Evolutionary conservation across 1,140 invertebrate species (phyloP), one percentile per base, ranked within the genome.

Genomic region (Drosophila kepulauana): DNA sequence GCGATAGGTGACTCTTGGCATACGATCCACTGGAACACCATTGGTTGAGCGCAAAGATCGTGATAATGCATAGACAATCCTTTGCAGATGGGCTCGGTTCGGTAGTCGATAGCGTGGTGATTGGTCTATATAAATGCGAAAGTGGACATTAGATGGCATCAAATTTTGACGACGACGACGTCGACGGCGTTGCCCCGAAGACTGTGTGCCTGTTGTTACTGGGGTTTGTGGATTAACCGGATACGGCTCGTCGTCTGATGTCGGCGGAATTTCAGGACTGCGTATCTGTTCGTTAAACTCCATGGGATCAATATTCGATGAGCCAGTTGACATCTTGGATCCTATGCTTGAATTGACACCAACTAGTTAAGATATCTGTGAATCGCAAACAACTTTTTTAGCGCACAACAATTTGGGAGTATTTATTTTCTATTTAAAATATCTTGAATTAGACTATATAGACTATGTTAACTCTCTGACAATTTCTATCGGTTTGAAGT

Each of bases 301-400:
- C 5, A 1, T n/a, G 49, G 68, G 68, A 41, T 71, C 68, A 2
- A 71, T 48, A 6, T 25, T 38, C 3, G 68, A 71, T 33, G 68
- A 71, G 30, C 61, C 68, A 3, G 67, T 33, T 4, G 59, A 63
- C 67, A 70, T 70, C 13, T 51, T 52, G 10, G 43, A 16, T 35
- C 15, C 57, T 33, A 0, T 43, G 6, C 6, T 20, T 25, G 46
- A 49, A 20, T 25, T 49, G 6, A 2, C 11, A 5, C 48, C 16
- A 16, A 11, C 5, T 11, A 28, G 7, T 3, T 41, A 41, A 41
- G 7, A 11, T 10, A 11, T 11, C 8, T 10, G 38, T 3, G 8
- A 3, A n/a, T 10, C 38, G 38, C 38, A 3, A 33, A 33, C 7
- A 33, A 33, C 33, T 33, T 25, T 20, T 25, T 38, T 38, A 38